These are phyloP conservation scores for Merodon equestris DNA, from an alignment of 2,888 invertebrate genomes.

Conservation along the genomic window DNA sequence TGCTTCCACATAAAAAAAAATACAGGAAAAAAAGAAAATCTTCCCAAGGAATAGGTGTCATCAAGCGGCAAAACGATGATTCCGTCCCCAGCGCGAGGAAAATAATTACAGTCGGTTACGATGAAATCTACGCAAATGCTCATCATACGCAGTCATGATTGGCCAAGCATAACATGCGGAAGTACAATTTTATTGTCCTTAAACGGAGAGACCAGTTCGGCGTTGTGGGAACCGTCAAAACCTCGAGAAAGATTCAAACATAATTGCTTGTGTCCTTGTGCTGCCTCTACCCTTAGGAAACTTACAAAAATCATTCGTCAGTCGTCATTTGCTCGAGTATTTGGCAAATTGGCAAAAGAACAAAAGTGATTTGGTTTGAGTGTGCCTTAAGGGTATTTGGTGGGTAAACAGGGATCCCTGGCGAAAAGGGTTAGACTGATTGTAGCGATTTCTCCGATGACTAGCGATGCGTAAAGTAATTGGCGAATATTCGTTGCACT, in stretches of 20 bases:
- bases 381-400: conserved; percentile 21
- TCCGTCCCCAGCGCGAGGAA: background rate
- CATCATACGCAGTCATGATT: conserved; percentile 13
- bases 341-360: conserved; percentile 1
- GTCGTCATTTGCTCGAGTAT: conserved; percentile 5
- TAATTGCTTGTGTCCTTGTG: conserved; percentile 44
- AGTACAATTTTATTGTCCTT: conserved; percentile 41
- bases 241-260: conserved; percentile 43
- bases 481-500: background rate
- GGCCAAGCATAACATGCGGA: conserved; percentile 35
- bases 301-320: conserved; percentile 40
- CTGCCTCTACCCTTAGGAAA: too few relatives aligned
- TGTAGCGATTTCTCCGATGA: conserved; percentile 7
- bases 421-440: conserved; percentile 30
- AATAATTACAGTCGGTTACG: conserved; percentile 30
- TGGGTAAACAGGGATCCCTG: conserved; percentile 12
- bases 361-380: background rate
- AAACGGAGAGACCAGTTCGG: conserved; percentile 4
- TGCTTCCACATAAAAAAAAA: too few relatives aligned
- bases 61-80: conserved; percentile 49
- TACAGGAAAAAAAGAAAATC: background rate
- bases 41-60: conserved; percentile 4
- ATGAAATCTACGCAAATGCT: conserved; percentile 50
- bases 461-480: conserved; percentile 25
- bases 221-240: conserved; percentile 56